These are phyloP conservation scores for Eurystomus glaucurus DNA, from an alignment of 2,797 vertebrate species.

Conservation along the genomic window DNA sequence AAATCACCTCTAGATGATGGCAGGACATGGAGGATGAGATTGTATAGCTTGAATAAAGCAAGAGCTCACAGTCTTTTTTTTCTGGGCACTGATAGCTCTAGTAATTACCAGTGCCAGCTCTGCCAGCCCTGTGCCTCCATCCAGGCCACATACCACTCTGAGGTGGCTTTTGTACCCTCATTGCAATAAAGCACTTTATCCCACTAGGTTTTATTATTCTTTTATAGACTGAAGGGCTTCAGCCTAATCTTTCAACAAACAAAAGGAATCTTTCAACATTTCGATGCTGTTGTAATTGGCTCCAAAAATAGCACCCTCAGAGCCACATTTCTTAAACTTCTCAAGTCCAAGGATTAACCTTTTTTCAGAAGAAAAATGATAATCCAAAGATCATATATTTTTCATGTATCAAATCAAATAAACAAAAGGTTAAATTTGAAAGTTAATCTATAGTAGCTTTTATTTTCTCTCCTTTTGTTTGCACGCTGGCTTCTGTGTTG, in stretches of 20 bases:
- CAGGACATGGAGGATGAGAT: neutral
- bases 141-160: neutral
- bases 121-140: neutral
- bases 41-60: neutral
- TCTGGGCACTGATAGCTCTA: neutral
- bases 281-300: slow-evolving; percentile 67
- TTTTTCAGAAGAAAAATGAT: neutral
- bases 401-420: slow-evolving; percentile 51
- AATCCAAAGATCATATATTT: slow-evolving; percentile 22
- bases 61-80: neutral
- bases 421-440: slow-evolving; percentile 26
- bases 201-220: slow-evolving; percentile 67
- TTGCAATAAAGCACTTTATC: slow-evolving; percentile 33
- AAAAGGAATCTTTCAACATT: slow-evolving; percentile 71
- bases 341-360: slow-evolving; percentile 52
- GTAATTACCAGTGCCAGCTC: neutral
- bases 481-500: neutral
- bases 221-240: slow-evolving; percentile 64
- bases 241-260: slow-evolving; percentile 75
- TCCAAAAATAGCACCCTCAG: slow-evolving; percentile 68
- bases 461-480: slow-evolving; percentile 45
- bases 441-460: slow-evolving; percentile 19
- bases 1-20: neutral
- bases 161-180: slow-evolving; percentile 42
- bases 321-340: slow-evolving; percentile 63